These are phyloP conservation scores for Drosophila affinis DNA, from an alignment of 2,888 invertebrate genomes.

Conservation along the genomic window DNA sequence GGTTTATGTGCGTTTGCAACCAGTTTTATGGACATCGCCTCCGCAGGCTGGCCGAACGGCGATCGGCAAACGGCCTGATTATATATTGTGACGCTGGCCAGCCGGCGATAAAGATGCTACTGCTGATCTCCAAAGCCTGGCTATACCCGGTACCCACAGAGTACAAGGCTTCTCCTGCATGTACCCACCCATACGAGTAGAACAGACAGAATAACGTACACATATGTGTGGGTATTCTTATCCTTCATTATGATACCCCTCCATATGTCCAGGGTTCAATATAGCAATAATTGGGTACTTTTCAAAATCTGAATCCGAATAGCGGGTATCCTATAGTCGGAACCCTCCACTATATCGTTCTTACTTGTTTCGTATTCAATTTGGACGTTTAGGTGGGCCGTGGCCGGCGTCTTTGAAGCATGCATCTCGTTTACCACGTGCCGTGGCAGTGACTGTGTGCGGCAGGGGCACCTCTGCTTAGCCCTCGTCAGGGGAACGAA, in stretches of 20 bases:
- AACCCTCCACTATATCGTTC: not conserved
- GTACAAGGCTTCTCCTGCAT: not conserved
- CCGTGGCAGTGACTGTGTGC: slow-evolving; percentile 47
- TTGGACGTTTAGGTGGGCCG: slow-evolving; percentile 72
- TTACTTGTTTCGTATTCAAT: slow-evolving; percentile 56
- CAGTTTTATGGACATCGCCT: slow-evolving; percentile 65
- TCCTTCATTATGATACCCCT: no score
- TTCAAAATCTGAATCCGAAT: not conserved
- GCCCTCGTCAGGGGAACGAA: not conserved
- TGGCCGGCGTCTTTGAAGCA: slow-evolving; percentile 76
- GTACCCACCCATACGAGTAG: no score
- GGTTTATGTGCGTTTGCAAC: slow-evolving; percentile 79
- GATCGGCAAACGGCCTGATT: slow-evolving; percentile 27
- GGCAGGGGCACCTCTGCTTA: not conserved
- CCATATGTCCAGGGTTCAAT: no score
- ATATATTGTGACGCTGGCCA: slow-evolving; percentile 34
- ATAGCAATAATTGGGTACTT: not conserved
- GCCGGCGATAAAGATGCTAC: slow-evolving; percentile 22
- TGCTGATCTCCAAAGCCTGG: slow-evolving; percentile 19
- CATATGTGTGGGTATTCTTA: no score
- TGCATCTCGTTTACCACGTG: slow-evolving; percentile 77
- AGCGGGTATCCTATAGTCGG: not conserved
- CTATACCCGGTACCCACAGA: not conserved
- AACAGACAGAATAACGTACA: no score
- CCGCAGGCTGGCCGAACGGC: slow-evolving; percentile 34